Base-by-base conservation (phyloP, 2,797 vertebrate species). In the Acomys russatus region DNA sequence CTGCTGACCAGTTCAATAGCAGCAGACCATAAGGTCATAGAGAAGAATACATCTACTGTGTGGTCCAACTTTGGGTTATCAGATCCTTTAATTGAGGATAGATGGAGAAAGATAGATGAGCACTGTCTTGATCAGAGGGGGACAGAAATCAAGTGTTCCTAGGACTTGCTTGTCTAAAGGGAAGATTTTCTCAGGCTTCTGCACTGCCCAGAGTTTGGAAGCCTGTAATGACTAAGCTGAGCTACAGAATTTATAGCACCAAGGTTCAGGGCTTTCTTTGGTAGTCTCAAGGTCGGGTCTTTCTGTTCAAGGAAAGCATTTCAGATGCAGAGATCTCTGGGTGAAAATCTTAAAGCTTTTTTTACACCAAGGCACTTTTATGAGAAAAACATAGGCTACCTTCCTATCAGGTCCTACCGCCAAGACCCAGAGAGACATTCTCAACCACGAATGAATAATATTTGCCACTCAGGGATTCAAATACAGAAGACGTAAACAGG, bases 131-230 rank as follows among this genome's bases (percentile, higher is more conserved):
- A 2, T 56, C 61, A 56, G 82, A 77, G 25, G 9, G 10, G 10
- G n/a, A n/a, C 86, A 96, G 73, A 25, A 88, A 90, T 86, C n/a
- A 56, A 82, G 30, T 30, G 18, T 49, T 63, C n/a, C 22, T 71
- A 56, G 22, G 14, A 9, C 33, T 51, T 35, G 28, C 20, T 76
- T 49, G 18, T 30, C 30, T 54, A 30, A 83, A 18, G 63, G 51
- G 30, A 35, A 77, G 71, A 30, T 49, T 56, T 56, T 15, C 3
- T 8, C 6, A 10, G 64, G 22, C 2, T 15, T n/a, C 86, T 33
- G 18, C 20, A 44, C 0, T 0, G 3, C 10, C 54, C 30, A 49
- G 38, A 25, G 5, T 22, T 15, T 74, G 11, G 22, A 54, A 35
- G 15, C 70, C 56, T 89, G 15, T 18, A 56, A n/a, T 82, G 6